A percentile compares a stretch with the other conserved stretches of the same genome.
Conservation (phyloP, 2,797 vertebrate genomes). For the Molossus molossus region DNA sequence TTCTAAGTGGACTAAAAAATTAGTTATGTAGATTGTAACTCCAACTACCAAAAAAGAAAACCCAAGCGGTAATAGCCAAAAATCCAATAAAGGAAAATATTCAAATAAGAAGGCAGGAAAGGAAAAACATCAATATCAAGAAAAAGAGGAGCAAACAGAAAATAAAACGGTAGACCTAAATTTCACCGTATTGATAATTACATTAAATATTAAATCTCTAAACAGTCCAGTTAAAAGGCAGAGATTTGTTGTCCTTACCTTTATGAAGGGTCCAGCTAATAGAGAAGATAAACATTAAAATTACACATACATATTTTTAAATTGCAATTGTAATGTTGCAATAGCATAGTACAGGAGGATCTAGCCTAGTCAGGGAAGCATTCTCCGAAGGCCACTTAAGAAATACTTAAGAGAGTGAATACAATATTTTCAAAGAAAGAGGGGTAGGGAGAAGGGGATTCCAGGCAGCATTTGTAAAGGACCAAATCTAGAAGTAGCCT, state of each 20-base stretch:
- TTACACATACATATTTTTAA: background rate
- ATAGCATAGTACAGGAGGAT: background rate
- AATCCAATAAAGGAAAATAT: background rate
- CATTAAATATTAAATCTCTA: background rate
- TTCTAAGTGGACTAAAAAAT: conserved; percentile 20
- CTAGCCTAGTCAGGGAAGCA: background rate
- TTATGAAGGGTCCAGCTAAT: background rate
- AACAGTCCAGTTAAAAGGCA: background rate
- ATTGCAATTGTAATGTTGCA: background rate
- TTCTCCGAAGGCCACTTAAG: background rate
- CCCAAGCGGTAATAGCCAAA: background rate
- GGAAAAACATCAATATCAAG: background rate
- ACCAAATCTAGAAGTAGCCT: background rate
- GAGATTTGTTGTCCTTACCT: background rate
- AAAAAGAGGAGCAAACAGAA: background rate
- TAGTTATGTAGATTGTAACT: background rate
- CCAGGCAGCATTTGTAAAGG: background rate
- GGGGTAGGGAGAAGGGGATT: no score
- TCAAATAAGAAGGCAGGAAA: background rate
- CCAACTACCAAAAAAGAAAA: conserved; percentile 44
- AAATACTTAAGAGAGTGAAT: background rate
- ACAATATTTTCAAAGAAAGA: background rate
- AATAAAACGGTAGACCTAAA: conserved; percentile 28
- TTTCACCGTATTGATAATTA: background rate
- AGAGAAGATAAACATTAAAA: background rate